Evolutionary conservation across 2,888 invertebrate species (phyloP).

Genomic region (Mayetiola destructor): DNA sequence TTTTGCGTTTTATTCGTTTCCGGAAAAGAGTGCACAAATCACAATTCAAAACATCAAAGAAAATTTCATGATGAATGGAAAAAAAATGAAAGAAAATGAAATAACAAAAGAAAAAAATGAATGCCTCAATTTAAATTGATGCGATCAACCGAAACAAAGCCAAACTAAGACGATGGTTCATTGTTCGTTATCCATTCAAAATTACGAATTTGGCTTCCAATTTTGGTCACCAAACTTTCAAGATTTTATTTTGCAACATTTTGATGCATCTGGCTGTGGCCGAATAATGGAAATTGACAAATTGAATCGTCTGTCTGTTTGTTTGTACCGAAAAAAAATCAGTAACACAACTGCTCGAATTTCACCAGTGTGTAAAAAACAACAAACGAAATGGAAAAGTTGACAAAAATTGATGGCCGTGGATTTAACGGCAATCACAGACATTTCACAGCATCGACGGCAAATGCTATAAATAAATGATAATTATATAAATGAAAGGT

Average conservation of each 20-base stretch:
- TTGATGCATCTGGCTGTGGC: not conserved
- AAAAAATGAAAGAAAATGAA: not conserved
- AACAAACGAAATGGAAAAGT: not conserved
- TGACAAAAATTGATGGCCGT: not conserved
- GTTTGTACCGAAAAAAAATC: too few relatives aligned
- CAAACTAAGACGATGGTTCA: too few relatives aligned
- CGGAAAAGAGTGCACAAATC: too few relatives aligned
- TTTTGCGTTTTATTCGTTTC: not conserved
- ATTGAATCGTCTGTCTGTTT: too few relatives aligned
- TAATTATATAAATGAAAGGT: conserved; percentile 3
- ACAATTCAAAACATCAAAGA: too few relatives aligned
- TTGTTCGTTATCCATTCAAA: not conserved
- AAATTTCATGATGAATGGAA: too few relatives aligned
- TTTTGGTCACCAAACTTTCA: not conserved
- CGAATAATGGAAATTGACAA: not conserved
- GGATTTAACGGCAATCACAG: not conserved
- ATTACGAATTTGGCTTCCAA: conserved; percentile 2
- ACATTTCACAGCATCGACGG: not conserved
- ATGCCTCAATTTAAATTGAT: too few relatives aligned
- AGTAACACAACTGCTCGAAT: too few relatives aligned
- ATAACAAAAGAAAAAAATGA: too few relatives aligned
- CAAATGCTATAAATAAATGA: not conserved
- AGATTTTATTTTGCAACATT: not conserved
- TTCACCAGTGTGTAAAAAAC: too few relatives aligned
- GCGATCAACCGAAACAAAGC: not conserved